phyloP scores from a whole-genome alignment of 1,140 invertebrate species.

The Orchesella cincta region DNA sequence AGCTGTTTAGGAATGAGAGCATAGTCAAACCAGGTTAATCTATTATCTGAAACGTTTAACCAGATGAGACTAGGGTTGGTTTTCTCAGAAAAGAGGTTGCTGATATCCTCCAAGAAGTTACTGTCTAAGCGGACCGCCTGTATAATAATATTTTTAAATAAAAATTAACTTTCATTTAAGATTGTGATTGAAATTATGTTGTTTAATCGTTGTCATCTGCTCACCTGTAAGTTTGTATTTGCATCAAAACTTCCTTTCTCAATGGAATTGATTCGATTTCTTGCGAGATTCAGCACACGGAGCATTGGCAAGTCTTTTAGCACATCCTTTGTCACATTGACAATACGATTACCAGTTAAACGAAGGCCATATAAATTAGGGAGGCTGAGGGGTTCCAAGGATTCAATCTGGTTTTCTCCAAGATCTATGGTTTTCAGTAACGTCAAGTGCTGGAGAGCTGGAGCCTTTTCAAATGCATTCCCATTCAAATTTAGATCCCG shows the following conservation, averaged over 20 bases:
- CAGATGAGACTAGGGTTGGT: slow-evolving; percentile 78
- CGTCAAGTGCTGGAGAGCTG: slow-evolving; percentile 73
- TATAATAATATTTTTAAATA: too few species aligned
- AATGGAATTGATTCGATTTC: slow-evolving; percentile 77
- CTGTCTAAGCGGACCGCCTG: slow-evolving; percentile 79
- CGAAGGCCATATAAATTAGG: slow-evolving; percentile 76
- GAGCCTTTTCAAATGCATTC: slow-evolving; percentile 73
- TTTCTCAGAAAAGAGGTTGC: slow-evolving; percentile 78
- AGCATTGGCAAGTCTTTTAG: slow-evolving; percentile 79
- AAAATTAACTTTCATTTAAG: too few species aligned
- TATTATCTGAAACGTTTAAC: slow-evolving; percentile 90
- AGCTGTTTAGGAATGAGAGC: slow-evolving; percentile 75
- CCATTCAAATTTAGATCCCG: slow-evolving; percentile 82
- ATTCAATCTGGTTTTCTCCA: slow-evolving; percentile 75
- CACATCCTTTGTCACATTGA: slow-evolving; percentile 77
- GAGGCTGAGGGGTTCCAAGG: slow-evolving; percentile 78
- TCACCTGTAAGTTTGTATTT: slow-evolving; percentile 74
- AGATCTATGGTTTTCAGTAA: slow-evolving; percentile 76
- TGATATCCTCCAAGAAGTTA: slow-evolving; percentile 81
- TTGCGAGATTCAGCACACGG: slow-evolving; percentile 83
- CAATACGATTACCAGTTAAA: slow-evolving; percentile 82
- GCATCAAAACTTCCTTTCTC: slow-evolving; percentile 80
- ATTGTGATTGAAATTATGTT: too few species aligned
- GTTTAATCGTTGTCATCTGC: too few species aligned
- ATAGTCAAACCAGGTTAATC: slow-evolving; percentile 87